These are phyloP conservation scores for Caenorhabditis virilis DNA, from an alignment of 2,888 invertebrate species.

Conservation along the genomic window DNA sequence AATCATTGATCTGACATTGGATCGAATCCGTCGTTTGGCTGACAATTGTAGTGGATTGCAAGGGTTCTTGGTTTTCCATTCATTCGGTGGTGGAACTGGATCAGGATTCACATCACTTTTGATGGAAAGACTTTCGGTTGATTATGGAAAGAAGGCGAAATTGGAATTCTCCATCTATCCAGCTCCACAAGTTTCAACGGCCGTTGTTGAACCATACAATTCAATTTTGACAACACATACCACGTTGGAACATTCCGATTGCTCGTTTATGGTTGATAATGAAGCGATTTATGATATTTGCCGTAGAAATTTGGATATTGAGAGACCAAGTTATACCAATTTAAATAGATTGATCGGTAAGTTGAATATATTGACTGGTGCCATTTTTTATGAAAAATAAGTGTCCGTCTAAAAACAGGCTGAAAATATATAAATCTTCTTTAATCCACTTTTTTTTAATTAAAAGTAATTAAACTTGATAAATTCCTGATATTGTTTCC, in stretches of 20 bases:
- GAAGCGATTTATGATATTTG: conserved; percentile 85
- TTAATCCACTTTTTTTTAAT: no score
- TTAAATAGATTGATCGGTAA: conserved; percentile 92
- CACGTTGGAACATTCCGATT: conserved; percentile 89
- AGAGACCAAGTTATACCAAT: conserved; percentile 82
- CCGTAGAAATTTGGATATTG: conserved; percentile 70
- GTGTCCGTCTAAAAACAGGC: no score
- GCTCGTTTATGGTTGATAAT: conserved; percentile 82
- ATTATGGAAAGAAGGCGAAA: conserved; percentile 72
- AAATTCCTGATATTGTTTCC: not conserved
- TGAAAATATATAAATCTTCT: no score
- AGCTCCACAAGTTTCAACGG: conserved; percentile 85
- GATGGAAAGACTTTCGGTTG: conserved; percentile 83
- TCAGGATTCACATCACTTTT: conserved; percentile 84
- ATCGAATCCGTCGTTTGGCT: conserved; percentile 69
- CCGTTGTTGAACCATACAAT: conserved; percentile 95
- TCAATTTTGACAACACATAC: conserved; percentile 94
- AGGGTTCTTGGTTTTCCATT: conserved; percentile 85
- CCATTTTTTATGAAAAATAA: no score
- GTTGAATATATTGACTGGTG: no score
- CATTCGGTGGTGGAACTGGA: conserved; percentile 75
- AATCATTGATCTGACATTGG: conserved; percentile 74
- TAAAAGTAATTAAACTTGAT: no score
- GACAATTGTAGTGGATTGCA: conserved; percentile 79
- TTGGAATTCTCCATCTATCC: conserved; percentile 87